Evolutionary conservation across 92 coral and sea anemone species (phyloP).

Genomic region (Blastomussa wellsi): DNA sequence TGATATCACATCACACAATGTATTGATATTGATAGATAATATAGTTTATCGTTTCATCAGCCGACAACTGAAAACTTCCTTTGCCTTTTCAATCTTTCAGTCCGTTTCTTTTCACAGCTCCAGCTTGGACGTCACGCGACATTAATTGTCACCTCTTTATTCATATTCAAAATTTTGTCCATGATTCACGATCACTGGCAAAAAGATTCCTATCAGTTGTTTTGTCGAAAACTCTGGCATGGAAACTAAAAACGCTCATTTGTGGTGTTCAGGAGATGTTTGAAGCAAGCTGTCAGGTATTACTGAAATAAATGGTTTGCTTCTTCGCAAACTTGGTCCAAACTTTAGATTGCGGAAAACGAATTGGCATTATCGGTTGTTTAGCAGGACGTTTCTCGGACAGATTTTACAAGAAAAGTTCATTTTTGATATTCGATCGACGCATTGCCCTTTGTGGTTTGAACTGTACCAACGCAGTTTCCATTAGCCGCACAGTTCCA

Average conservation of each 20-base stretch:
- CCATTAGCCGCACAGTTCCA: background rate
- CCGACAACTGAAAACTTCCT: background rate
- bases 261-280: background rate
- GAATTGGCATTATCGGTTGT: too few relatives aligned
- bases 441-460: conserved; percentile 5
- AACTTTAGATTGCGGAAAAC: too few relatives aligned
- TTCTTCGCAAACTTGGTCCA: too few relatives aligned
- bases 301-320: too few relatives aligned
- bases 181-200: too few relatives aligned
- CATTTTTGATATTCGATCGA: background rate
- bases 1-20: background rate
- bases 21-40: background rate
- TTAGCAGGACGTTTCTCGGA: background rate
- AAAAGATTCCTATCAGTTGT: background rate
- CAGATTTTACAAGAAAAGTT: background rate
- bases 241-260: background rate
- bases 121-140: background rate
- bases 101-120: background rate
- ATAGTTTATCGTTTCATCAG: background rate
- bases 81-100: background rate
- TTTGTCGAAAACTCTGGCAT: background rate
- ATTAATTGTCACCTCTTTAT: conserved; percentile 3
- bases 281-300: too few relatives aligned
- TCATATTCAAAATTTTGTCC: too few relatives aligned
- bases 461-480: conserved; percentile 8